Conservation (phyloP, 2,797 vertebrate genomes). For the Acanthurus tractus region DNA sequence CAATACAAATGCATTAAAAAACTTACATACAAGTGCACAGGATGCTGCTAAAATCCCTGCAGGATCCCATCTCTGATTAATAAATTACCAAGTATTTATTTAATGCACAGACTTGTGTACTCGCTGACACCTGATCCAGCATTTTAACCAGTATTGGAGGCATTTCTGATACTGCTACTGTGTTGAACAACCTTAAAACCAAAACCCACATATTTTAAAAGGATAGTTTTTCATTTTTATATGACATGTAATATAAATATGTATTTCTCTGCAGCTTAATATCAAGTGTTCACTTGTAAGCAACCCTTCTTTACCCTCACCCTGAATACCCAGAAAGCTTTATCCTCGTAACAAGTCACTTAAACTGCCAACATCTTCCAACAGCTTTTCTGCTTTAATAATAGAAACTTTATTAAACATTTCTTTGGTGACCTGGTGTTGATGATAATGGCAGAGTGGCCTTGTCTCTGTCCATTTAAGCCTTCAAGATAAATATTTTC, state of each 20-base stretch:
- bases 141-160: too few species aligned
- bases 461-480: constrained; percentile 35
- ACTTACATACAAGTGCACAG: too few species aligned
- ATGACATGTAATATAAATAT: neutral
- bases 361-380: neutral
- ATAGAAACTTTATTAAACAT: neutral
- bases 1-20: too few species aligned
- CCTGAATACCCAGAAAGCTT: neutral
- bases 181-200: too few species aligned
- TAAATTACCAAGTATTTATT: too few species aligned
- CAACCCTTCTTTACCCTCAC: neutral
- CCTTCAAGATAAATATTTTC: constrained; percentile 45
- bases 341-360: neutral
- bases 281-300: neutral
- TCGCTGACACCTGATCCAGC: too few species aligned
- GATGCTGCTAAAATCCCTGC: too few species aligned
- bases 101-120: too few species aligned
- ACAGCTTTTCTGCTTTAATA: constrained; percentile 5
- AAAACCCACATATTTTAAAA: neutral
- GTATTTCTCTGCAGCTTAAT: constrained; percentile 3
- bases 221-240: neutral
- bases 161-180: too few species aligned
- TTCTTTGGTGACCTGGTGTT: constrained; percentile 16
- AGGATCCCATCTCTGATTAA: too few species aligned
- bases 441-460: constrained; percentile 12